These are phyloP conservation scores for Ptycholaimellus sp. DNA, from an alignment of 2,888 invertebrate genomes.

Conservation along the genomic window DNA sequence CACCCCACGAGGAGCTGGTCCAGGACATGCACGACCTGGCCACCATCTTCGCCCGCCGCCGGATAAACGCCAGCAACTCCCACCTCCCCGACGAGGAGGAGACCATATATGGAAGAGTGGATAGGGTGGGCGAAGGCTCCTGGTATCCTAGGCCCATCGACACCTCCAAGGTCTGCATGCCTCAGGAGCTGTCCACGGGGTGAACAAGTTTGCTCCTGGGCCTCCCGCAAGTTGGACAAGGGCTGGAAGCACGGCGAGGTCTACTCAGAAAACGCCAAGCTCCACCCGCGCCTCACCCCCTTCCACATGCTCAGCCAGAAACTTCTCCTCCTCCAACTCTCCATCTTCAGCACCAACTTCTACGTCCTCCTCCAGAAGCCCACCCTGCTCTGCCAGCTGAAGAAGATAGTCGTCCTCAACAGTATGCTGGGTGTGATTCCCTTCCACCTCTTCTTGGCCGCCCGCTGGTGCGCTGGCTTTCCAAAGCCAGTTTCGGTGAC, in stretches of 20 bases:
- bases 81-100: constrained; percentile 47
- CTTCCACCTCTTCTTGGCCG: too few relatives aligned
- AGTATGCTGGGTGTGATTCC: too few relatives aligned
- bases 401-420: too few relatives aligned
- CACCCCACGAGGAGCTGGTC: constrained; percentile 90
- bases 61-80: constrained; percentile 74
- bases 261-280: constrained; percentile 62
- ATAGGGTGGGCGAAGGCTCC: constrained; percentile 48
- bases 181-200: constrained; percentile 58
- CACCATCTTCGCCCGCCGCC: constrained; percentile 73
- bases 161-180: constrained; percentile 43
- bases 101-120: constrained; percentile 12
- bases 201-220: constrained; percentile 97
- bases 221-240: constrained; percentile 58
- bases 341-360: too few relatives aligned
- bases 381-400: too few relatives aligned
- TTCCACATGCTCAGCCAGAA: constrained; percentile 73
- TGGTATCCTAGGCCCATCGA: constrained; percentile 88
- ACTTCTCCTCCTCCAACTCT: too few relatives aligned
- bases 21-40: constrained; percentile 91
- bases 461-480: too few relatives aligned
- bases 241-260: constrained; percentile 75
- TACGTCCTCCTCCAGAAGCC: too few relatives aligned
- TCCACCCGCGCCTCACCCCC: constrained; percentile 78
- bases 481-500: too few relatives aligned